Evolutionary conservation across 2,113 vertebrate genomes (phyloP), one percentile per base, ranked within the genome.

Genomic region (Nyctereutes procyonoides): DNA sequence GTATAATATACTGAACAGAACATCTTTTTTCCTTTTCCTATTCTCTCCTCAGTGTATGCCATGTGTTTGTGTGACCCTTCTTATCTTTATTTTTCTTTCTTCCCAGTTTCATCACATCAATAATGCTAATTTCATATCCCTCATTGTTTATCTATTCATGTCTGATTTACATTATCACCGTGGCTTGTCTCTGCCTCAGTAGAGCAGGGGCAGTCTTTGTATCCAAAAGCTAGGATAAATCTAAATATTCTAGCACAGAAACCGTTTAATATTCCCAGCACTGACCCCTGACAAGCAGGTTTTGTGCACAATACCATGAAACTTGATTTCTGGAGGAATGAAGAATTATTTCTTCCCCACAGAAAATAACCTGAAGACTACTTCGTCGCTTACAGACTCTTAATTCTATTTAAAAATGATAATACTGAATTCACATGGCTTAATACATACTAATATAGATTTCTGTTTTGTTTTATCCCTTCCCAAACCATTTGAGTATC

Each of bases 311-410:
- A 1, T 92, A 63, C 69, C 87, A 73, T 56, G 53, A 84, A 96
- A 62, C 51, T 62, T 90, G 84, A 91, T 88, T 95, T 91, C 53
- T 56, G 2, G 10, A 94, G 63, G 48, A 82, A 67, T 86, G 71
- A 88, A 71, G 63, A 91, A 35, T 81, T 81, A 13, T 26, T 62
- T 58, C 67, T 51, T 67, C 35, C 56, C 35, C 38, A 81, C 24
- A 92, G 83, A 93, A 96, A 93, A 82, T 94, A 95, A 90, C n/a
- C 77, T 48, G 60, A 87, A 94, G 35, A 89, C 19, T 62, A 48
- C 28, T 94, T 71, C 62, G 53, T 80, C 58, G 53, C 79, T 71
- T 71, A 71, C 0, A 97, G 76, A 82, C 2, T 89, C 95, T 95
- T 92, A 22, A 43, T 94, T 93, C 69, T 84, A 69, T 85, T 98